Evolutionary conservation across 2,888 invertebrate species (phyloP).

Genomic region (Selenia dentaria): DNA sequence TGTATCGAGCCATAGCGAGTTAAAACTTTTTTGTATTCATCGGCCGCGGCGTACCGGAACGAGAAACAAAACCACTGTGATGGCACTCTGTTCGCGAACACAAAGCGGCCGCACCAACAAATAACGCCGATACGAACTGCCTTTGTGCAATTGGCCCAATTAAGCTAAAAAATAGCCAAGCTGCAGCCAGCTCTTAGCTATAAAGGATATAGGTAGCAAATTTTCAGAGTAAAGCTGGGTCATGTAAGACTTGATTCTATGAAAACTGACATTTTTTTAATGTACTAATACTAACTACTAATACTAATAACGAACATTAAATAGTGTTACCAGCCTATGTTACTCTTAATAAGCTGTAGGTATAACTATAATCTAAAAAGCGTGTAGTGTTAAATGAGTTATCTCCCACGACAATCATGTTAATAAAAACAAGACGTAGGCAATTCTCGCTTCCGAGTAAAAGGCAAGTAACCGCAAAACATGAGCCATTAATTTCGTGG

Average conservation of each 20-base stretch:
- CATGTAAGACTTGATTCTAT: too few relatives aligned
- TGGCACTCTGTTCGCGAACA: slow-evolving; percentile 27
- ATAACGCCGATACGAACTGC: slow-evolving; percentile 30
- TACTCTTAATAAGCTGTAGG: too few relatives aligned
- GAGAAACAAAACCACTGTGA: slow-evolving; percentile 33
- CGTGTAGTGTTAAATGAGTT: too few relatives aligned
- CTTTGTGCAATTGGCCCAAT: slow-evolving; percentile 24
- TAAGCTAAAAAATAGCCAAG: not conserved
- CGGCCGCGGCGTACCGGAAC: slow-evolving; percentile 23
- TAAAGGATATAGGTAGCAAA: too few relatives aligned
- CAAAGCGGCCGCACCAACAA: slow-evolving; percentile 31
- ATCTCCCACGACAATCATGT: not conserved
- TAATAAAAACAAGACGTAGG: slow-evolving; percentile 5
- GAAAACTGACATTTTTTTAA: too few relatives aligned
- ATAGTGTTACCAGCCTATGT: too few relatives aligned
- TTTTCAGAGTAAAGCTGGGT: too few relatives aligned
- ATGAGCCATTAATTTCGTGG: slow-evolving; percentile 29
- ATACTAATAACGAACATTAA: too few relatives aligned
- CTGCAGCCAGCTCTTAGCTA: too few relatives aligned
- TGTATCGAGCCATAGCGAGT: slow-evolving; percentile 20
- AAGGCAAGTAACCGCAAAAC: slow-evolving; percentile 23
- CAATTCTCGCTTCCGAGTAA: slow-evolving; percentile 11
- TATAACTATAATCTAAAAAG: too few relatives aligned
- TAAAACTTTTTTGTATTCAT: slow-evolving; percentile 27
- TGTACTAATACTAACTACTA: too few relatives aligned